Base-by-base conservation (phyloP, 2,888 invertebrate genomes). In the Lacanobia wlatinum region DNA sequence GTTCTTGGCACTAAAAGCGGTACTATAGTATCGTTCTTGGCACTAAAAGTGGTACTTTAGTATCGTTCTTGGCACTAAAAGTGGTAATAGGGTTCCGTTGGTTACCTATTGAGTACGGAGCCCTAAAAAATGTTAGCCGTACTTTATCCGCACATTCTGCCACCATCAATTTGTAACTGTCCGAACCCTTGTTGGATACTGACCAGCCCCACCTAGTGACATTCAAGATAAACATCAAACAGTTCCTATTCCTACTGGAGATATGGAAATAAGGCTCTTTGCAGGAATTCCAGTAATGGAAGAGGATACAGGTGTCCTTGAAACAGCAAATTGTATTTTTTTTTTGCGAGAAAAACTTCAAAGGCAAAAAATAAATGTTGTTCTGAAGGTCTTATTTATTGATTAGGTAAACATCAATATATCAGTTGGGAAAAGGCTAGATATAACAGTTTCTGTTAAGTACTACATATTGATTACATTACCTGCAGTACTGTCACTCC, bases 91-190 rank as follows among this genome's bases (percentile, higher is more conserved):
- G n/a, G n/a, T n/a, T n/a, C n/a, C n/a, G n/a, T n/a, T n/a, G n/a
- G n/a, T n/a, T n/a, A n/a, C n/a, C n/a, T n/a, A n/a, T n/a, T n/a
- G n/a, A n/a, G n/a, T n/a, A n/a, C n/a, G n/a, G n/a, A n/a, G n/a
- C n/a, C n/a, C n/a, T n/a, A n/a, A n/a, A 46, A 75, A 73, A 75
- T 52, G 10, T 53, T 52, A 52, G 46, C 28, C 52, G 16, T 43
- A 23, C 73, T 63, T 73, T 73, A 28, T 23, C 0, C 23, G 40
- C 55, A 2, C 21, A 43, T 50, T 23, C 34, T 58, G 46, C 8
- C 34, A 23, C 23, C 65, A 70, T 18, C 80, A 69, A 65, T 73
- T 79, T 73, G 65, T 73, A 34, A 50, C 68, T 70, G 83, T 73
- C 82, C 0, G 40, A 7, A 68, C 73, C 73, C 73, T 79, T 60